Conservation (phyloP, 2,888 invertebrate species). For the Anticlea derivata region DNA sequence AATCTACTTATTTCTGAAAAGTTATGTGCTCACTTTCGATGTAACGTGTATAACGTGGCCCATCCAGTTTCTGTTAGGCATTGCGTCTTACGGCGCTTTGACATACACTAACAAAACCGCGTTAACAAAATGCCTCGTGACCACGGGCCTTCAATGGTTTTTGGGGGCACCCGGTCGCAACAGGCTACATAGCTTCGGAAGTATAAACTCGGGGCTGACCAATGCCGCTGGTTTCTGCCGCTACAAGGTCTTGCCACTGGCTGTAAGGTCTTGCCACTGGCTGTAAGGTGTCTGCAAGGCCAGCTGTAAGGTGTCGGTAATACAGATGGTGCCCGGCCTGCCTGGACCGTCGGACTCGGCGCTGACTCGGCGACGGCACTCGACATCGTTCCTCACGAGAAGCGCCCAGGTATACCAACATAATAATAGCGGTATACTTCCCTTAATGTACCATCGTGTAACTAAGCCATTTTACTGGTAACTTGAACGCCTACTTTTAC, state of each 20-base stretch:
- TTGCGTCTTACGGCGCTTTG: slow-evolving; percentile 24
- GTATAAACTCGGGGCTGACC: not conserved
- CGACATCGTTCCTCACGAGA: slow-evolving; percentile 87
- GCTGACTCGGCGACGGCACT: slow-evolving; percentile 89
- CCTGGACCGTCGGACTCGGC: slow-evolving; percentile 72
- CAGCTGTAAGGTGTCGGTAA: slow-evolving; percentile 54
- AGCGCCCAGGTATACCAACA: slow-evolving; percentile 83
- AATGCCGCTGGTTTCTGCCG: not conserved
- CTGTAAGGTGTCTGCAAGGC: slow-evolving; percentile 5
- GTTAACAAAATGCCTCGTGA: slow-evolving; percentile 56
- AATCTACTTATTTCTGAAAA: not conserved
- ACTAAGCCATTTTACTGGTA: slow-evolving; percentile 9
- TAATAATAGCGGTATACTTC: slow-evolving; percentile 17
- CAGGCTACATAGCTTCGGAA: slow-evolving; percentile 50
- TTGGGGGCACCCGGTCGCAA: slow-evolving; percentile 51
- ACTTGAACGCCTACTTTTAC: slow-evolving; percentile 3
- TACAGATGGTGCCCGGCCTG: slow-evolving; percentile 69
- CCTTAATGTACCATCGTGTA: slow-evolving; percentile 1
- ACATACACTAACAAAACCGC: slow-evolving; percentile 24
- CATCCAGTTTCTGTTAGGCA: slow-evolving; percentile 18
- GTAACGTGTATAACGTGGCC: slow-evolving; percentile 13
- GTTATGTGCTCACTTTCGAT: slow-evolving; percentile 3
- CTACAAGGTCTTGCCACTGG: not conserved
- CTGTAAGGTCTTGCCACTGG: slow-evolving; percentile 1
- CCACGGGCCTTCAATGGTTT: slow-evolving; percentile 58